phyloP scores from a whole-genome alignment of 1,140 invertebrate species.

The Dinoponera quadriceps region DNA sequence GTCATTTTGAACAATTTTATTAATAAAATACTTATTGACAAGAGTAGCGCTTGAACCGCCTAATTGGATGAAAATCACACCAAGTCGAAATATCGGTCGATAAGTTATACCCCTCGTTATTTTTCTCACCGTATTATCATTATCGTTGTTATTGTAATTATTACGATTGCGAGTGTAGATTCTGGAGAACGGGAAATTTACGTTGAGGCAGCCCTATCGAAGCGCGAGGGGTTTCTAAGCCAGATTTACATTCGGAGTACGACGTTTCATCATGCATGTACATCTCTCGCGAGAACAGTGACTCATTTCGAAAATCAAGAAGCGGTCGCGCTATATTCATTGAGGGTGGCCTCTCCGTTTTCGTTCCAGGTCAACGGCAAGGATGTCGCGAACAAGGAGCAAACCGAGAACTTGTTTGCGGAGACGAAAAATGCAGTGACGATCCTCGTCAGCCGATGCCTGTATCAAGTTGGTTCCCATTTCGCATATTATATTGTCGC shows the following conservation, averaged over 20 bases:
- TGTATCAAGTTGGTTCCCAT: constrained; percentile 84
- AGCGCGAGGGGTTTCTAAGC: constrained; percentile 21
- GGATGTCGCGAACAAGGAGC: constrained; percentile 87
- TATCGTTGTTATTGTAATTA: not conserved
- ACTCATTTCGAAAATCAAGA: constrained; percentile 54
- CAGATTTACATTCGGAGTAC: constrained; percentile 45
- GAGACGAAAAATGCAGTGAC: constrained; percentile 86
- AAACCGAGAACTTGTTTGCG: constrained; percentile 86
- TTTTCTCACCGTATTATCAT: not conserved
- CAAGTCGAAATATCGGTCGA: not conserved
- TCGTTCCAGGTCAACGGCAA: constrained; percentile 85
- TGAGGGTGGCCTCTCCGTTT: constrained; percentile 24
- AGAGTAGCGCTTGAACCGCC: too few relatives aligned
- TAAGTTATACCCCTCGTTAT: not conserved
- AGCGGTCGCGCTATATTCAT: constrained; percentile 7
- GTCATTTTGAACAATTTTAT: too few relatives aligned
- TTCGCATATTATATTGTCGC: not conserved
- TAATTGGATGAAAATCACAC: too few relatives aligned
- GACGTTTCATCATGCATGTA: constrained; percentile 51
- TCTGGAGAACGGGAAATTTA: constrained; percentile 50
- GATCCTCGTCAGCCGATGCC: constrained; percentile 86
- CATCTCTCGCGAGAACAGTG: constrained; percentile 44
- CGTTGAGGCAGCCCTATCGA: constrained; percentile 20
- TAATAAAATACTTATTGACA: too few relatives aligned
- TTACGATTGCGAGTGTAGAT: constrained; percentile 29